Conservation (phyloP, 2,113 vertebrate species). For the Gorsachius goisagi region DNA sequence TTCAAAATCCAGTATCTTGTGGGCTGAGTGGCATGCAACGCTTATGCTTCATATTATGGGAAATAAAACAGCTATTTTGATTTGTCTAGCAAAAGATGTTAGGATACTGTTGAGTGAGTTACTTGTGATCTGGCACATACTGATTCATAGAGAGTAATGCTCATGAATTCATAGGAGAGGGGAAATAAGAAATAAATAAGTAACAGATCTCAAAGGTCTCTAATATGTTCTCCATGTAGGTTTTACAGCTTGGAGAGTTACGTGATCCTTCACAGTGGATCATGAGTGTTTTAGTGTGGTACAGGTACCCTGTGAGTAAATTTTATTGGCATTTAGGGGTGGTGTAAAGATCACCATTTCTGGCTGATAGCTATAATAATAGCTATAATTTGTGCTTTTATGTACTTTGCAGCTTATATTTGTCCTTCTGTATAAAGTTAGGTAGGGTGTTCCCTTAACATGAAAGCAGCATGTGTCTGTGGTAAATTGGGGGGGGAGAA, state of each 20-base stretch:
- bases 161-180: neutral
- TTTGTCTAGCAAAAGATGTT: neutral
- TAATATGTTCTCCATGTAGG: neutral
- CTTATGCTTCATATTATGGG: neutral
- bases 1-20: neutral
- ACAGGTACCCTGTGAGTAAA: neutral
- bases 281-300: neutral
- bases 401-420: neutral
- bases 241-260: neutral
- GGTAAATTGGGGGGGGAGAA: fast-evolving
- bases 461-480: neutral
- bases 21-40: neutral
- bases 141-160: neutral
- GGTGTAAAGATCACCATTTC: neutral
- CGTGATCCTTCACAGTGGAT: neutral
- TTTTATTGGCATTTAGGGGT: neutral
- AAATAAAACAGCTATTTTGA: neutral
- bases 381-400: neutral
- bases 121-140: neutral
- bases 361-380: neutral
- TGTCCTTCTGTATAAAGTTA: neutral
- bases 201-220: neutral
- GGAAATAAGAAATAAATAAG: neutral
- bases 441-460: neutral
- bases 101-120: neutral